Conservation (phyloP, 2,113 vertebrate genomes). For the Paramisgurnus dabryanus region DNA sequence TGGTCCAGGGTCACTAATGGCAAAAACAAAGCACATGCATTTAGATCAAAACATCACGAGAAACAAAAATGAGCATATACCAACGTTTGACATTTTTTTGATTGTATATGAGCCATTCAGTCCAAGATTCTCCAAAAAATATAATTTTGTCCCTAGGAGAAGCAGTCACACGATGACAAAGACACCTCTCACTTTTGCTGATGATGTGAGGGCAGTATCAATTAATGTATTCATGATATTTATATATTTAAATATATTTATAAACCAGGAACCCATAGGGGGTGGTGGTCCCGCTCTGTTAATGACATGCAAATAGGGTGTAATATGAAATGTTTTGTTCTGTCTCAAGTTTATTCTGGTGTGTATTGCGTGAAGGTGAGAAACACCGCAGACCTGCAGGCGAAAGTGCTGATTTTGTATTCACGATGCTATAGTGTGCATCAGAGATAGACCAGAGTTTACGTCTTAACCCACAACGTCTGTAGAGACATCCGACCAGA, state of each 20-base stretch:
- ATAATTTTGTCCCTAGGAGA: constrained; percentile 51
- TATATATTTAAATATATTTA: constrained; percentile 85
- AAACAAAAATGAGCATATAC: no score
- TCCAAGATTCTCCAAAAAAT: constrained; percentile 54
- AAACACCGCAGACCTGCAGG: constrained; percentile 44
- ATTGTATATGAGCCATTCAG: no score
- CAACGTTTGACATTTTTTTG: no score
- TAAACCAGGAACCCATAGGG: constrained; percentile 73
- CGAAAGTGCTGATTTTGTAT: constrained; percentile 51
- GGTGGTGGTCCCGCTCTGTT: constrained; percentile 66
- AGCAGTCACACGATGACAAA: constrained; percentile 42
- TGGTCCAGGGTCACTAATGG: no score
- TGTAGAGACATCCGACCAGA: constrained; percentile 27
- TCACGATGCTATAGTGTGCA: constrained; percentile 39
- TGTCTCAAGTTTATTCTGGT: constrained; percentile 61
- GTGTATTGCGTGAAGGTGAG: constrained; percentile 58
- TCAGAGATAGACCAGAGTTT: neutral
- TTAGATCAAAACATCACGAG: no score
- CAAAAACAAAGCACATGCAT: no score
- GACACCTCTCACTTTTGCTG: constrained; percentile 58
- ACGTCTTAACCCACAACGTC: no score
- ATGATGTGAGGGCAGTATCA: constrained; percentile 61
- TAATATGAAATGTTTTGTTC: constrained; percentile 72
- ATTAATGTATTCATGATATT: constrained; percentile 81
- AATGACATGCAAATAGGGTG: constrained; percentile 78